Base-by-base conservation (phyloP, 2,888 invertebrate species). In the Cephus pygmeus region DNA sequence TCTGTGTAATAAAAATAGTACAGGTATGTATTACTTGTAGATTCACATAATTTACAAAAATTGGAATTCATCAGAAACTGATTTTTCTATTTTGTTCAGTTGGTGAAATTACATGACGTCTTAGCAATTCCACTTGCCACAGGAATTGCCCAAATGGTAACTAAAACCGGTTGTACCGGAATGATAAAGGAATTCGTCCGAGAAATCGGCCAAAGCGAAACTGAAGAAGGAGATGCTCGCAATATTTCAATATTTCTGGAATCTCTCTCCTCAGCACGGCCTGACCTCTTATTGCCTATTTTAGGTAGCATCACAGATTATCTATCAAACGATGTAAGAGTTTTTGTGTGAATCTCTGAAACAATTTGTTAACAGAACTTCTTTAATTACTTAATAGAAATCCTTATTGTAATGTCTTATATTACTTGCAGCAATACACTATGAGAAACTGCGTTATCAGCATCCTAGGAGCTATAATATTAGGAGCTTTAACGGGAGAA, bases 391-490 rank as follows among this genome's bases (percentile, higher is more conserved):
- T 56, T 23, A 56, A 23, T 56, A 23, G 23, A 56, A 56, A 56
- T 23, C 2, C 9, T 56, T 56, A 23, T 2, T 56, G 2, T 56
- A 56, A 23, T 56, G 9, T 56, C 56, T 56, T 23, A 6, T 56
- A 56, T 1, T 78, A 31, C 80, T 89, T 89, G 34, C 85, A 94
- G 93, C 92, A 93, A 33, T 94, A 94, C 86, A 85, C 91, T 0
- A 92, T 95, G 89, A 94, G 98, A 76, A 97, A 96, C 91, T 96
- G 97, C 86, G 95, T 97, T 69, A 92, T 98, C 71, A 95, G 95
- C 81, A 95, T 98, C 84, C 95, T 98, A 92, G 95, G 96, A 68
- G 96, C 96, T 90, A 95, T 97, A 23, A 92, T 98, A 33, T 92
- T 95, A 30, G 93, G 93, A 75, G 94, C 96, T 84, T 92, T 98